phyloP scores from a whole-genome alignment of 2,797 vertebrate genomes.

The Gadopsis marmoratus region DNA sequence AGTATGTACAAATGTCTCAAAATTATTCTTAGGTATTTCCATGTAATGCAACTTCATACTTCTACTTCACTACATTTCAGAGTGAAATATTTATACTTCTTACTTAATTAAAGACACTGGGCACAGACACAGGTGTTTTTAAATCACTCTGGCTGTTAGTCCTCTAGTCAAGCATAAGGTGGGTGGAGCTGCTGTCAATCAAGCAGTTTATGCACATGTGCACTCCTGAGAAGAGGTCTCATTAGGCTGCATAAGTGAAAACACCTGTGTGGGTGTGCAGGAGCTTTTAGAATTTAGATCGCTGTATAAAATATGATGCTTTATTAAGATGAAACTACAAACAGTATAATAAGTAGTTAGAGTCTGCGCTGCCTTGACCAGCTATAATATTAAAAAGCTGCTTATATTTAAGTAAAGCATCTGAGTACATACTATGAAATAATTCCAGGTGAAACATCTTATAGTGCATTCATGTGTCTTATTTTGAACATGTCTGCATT shows the following conservation, averaged over 20 bases:
- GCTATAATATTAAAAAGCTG: not conserved
- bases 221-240: not conserved
- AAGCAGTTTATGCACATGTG: not conserved
- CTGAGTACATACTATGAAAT: not conserved
- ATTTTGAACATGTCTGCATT: constrained; percentile 40
- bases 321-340: not conserved
- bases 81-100: not conserved
- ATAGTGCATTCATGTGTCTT: not conserved
- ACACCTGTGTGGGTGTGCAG: not conserved
- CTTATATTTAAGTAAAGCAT: not conserved
- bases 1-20: not conserved
- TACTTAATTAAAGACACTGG: not conserved
- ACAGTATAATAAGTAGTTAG: not conserved
- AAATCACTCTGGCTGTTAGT: not conserved
- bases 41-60: not conserved
- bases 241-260: not conserved
- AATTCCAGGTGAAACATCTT: not conserved
- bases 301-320: not conserved
- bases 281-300: not conserved
- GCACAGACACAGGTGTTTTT: not conserved
- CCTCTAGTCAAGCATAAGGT: no score
- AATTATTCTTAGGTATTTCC: not conserved
- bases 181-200: not conserved
- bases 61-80: not conserved
- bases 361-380: not conserved